phyloP scores from a whole-genome alignment of 2,113 vertebrate species.

The Willisornis vidua region DNA sequence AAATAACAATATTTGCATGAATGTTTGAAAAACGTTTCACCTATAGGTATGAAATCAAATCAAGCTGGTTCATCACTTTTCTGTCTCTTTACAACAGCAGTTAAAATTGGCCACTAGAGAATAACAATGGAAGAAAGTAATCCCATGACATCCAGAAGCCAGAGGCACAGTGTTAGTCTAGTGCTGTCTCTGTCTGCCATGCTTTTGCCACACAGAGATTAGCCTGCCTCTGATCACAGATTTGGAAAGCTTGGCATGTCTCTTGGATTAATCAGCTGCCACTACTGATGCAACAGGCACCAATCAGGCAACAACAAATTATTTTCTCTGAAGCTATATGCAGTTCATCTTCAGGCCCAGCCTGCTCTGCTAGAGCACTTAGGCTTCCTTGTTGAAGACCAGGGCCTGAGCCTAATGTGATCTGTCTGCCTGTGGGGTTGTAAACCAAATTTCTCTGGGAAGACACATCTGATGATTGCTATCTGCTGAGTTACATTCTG shows the following conservation, averaged over 20 bases:
- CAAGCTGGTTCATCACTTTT: neutral
- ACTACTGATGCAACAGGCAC: neutral
- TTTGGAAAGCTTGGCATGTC: neutral
- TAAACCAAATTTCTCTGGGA: conserved; percentile 36
- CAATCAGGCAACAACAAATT: neutral
- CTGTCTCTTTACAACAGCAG: neutral
- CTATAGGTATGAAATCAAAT: neutral
- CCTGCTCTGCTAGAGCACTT: neutral
- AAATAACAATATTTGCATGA: neutral
- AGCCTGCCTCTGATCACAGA: neutral
- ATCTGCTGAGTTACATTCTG: neutral
- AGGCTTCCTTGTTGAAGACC: conserved; percentile 10
- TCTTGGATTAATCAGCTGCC: neutral
- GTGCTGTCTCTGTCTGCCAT: neutral
- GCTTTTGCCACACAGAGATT: neutral
- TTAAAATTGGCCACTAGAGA: neutral
- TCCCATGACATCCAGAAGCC: neutral
- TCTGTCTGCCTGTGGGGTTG: neutral
- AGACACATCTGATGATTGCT: conserved; percentile 17
- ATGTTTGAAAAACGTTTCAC: neutral
- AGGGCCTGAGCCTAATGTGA: neutral
- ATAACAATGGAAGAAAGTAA: neutral
- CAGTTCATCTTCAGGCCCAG: neutral
- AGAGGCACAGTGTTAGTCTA: neutral
- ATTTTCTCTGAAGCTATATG: neutral